Evolutionary conservation across 2,797 vertebrate genomes (phyloP).

Genomic region (Bucorvus abyssinicus): DNA sequence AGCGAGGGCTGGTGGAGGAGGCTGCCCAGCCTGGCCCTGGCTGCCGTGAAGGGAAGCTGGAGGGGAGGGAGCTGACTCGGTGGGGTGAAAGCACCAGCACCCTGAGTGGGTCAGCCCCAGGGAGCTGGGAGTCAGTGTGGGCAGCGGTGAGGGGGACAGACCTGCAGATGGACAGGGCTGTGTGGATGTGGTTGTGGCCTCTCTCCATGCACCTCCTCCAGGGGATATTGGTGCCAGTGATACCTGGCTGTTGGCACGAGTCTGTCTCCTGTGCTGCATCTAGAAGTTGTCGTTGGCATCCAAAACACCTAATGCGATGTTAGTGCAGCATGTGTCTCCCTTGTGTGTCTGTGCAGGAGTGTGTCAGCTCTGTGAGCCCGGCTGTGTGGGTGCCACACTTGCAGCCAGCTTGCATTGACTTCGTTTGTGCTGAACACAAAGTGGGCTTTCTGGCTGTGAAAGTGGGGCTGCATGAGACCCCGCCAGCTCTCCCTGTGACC

Average conservation of each 20-base stretch:
- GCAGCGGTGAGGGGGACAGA: neutral
- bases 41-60: neutral
- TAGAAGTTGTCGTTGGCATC: neutral
- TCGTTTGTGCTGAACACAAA: neutral
- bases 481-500: neutral
- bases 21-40: neutral
- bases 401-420: neutral
- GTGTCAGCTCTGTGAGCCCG: neutral
- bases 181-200: accelerated
- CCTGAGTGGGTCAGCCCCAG: neutral
- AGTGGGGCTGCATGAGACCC: neutral
- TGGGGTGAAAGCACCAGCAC: accelerated
- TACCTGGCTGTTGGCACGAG: neutral
- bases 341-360: neutral
- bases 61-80: neutral
- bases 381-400: neutral
- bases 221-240: neutral
- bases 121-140: neutral
- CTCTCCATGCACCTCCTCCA: accelerated
- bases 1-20: accelerated
- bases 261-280: neutral
- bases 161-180: neutral
- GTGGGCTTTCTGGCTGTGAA: neutral
- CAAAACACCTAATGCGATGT: neutral
- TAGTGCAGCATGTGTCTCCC: neutral